Base-by-base conservation (phyloP, 2,888 invertebrate genomes). In the Cremastobaeus sp. region DNA sequence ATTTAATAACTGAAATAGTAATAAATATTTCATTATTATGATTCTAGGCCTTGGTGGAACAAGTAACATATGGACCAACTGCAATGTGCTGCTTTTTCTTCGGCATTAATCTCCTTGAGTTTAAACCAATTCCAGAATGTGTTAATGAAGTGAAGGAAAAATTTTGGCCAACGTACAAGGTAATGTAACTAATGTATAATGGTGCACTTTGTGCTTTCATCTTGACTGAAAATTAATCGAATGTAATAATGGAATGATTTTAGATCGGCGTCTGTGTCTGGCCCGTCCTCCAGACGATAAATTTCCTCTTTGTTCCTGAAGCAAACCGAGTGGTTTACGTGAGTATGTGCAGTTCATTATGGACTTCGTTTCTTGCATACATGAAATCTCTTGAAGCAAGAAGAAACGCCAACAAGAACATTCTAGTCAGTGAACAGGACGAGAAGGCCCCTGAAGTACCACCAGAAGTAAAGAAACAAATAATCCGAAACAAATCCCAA, bases 61-160 rank as follows among this genome's bases (percentile, higher is more conserved):
- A 93, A 81, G 87, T 94, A 8, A 91, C 93, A 0, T 95, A 95
- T 81, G 92, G 93, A 15, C 95, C 95, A 48, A 90, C 91, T 68
- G 94, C 94, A 21, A 93, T 94, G 91, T 90, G 91, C 74, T 92
- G 92, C 78, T 95, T 95, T 83, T 95, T 93, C 84, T 92, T 93
- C 85, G 91, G 92, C 20, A 94, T 95, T 91, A 93, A 92, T 82
- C 82, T 94, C 57, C 84, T 95, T 65, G 94, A 95, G 88, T 89
- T 91, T 77, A 93, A 92, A 81, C 90, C 91, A 14, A 82, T 93
- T 20, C 84, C 90, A 65, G 91, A 92, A 81, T 92, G 93, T 32
- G 84, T 90, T 25, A 89, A 91, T 52, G 94, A 95, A 90, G 92
- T 94, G 0, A 89, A 90, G 83, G 90, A 90, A 30, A 95, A 95